Evolutionary conservation across 2,888 invertebrate genomes (phyloP).

Genomic region (Campoplex capitator): DNA sequence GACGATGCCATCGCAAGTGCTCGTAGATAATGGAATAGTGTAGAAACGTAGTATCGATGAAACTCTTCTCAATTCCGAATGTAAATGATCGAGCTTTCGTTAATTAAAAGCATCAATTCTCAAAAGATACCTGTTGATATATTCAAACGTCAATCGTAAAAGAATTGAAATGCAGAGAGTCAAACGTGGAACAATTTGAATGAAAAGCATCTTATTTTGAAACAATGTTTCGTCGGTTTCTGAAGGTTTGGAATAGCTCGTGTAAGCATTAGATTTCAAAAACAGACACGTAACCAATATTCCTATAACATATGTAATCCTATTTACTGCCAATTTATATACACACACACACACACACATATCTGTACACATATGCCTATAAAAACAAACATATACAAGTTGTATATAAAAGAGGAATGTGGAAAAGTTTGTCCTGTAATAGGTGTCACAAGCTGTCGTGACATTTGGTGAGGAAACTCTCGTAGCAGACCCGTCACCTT

Average conservation of each 20-base stretch:
- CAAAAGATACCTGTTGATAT: neutral
- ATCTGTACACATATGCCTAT: slow-evolving; percentile 11
- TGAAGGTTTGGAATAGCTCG: neutral
- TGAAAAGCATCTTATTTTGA: neutral
- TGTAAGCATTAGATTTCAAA: neutral
- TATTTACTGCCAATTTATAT: neutral
- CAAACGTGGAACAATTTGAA: neutral
- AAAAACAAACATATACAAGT: neutral
- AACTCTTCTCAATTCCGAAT: no score
- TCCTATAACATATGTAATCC: slow-evolving; percentile 3
- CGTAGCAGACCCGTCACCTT: slow-evolving; percentile 62
- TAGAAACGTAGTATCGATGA: no score
- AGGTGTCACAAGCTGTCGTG: slow-evolving; percentile 66
- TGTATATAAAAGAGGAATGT: slow-evolving; percentile 45
- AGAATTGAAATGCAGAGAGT: neutral
- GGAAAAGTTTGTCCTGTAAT: slow-evolving; percentile 64
- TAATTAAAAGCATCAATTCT: no score
- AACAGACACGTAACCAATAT: slow-evolving; percentile 10
- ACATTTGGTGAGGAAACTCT: slow-evolving; percentile 59
- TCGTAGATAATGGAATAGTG: no score
- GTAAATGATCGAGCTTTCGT: no score
- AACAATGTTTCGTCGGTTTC: neutral
- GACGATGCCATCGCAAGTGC: no score
- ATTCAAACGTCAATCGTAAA: neutral
- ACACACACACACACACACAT: neutral